Evolutionary conservation across 2,797 vertebrate species (phyloP).

Genomic region (Cichlasoma orientale): DNA sequence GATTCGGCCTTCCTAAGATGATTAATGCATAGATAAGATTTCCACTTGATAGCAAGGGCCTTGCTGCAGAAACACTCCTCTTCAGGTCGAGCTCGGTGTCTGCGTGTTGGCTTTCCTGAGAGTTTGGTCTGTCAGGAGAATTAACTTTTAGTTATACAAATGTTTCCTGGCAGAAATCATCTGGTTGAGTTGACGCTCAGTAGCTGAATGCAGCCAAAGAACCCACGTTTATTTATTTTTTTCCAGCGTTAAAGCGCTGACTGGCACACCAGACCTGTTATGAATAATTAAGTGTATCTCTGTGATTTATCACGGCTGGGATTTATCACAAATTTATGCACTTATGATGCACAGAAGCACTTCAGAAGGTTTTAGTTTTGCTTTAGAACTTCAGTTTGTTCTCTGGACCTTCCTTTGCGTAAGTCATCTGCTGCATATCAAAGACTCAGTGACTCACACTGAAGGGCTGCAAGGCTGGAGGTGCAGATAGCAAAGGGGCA

Average conservation of each 20-base stretch:
- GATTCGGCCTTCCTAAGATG: conserved; percentile 48
- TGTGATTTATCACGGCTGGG: background rate
- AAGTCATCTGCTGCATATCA: background rate
- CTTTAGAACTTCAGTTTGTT: background rate
- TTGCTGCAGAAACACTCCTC: conserved; percentile 42
- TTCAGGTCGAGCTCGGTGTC: background rate
- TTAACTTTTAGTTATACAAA: conserved; percentile 4
- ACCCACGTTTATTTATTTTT: background rate
- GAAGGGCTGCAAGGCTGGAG: background rate
- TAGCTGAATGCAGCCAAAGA: background rate
- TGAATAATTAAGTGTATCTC: background rate
- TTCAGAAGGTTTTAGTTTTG: background rate
- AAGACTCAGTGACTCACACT: background rate
- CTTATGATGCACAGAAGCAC: background rate
- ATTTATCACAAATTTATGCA: background rate
- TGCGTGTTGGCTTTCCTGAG: background rate
- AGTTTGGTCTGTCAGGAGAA: conserved; percentile 2
- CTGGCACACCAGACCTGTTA: background rate
- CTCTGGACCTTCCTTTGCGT: background rate
- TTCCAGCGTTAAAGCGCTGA: background rate
- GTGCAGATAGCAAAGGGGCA: background rate
- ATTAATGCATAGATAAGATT: conserved; percentile 65
- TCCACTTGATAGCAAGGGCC: conserved; percentile 29
- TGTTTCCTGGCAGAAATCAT: conserved; percentile 27
- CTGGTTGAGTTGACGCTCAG: conserved; percentile 1